These are phyloP conservation scores for Zalophus californianus DNA, from an alignment of 2,797 vertebrate species.

Conservation along the genomic window DNA sequence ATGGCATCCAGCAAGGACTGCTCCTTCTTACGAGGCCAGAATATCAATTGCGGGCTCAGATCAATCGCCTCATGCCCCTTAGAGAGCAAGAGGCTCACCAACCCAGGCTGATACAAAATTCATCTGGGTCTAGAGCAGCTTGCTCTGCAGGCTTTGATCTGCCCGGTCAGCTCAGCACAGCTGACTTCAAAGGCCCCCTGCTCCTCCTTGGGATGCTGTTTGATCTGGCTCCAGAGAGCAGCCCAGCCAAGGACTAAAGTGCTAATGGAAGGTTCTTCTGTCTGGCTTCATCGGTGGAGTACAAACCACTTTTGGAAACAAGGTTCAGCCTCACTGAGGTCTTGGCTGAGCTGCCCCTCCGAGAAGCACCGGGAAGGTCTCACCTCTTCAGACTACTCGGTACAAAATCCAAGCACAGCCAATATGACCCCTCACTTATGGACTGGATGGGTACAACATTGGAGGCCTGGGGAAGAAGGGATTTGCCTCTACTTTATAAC, in stretches of 20 bases:
- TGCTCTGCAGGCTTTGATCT: slow-evolving; percentile 70
- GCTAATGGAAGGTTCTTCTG: slow-evolving; percentile 62
- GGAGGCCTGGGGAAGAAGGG: not conserved
- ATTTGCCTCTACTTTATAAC: not conserved
- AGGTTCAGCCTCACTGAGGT: slow-evolving; percentile 30
- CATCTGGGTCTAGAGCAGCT: slow-evolving; percentile 74
- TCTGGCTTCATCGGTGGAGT: slow-evolving; percentile 48
- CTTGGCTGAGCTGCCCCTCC: slow-evolving; percentile 43
- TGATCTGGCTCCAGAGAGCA: slow-evolving; percentile 79
- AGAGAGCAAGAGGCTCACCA: slow-evolving; percentile 76
- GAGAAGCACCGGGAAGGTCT: slow-evolving; percentile 1
- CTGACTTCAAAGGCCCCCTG: slow-evolving; percentile 72
- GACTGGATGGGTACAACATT: not conserved
- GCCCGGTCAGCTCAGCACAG: slow-evolving; percentile 68
- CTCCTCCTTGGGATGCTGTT: slow-evolving; percentile 74
- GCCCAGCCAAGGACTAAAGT: slow-evolving; percentile 51
- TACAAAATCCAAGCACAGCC: not conserved
- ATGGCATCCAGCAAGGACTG: slow-evolving; percentile 66
- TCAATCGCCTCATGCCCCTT: slow-evolving; percentile 69
- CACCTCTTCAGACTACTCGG: not conserved
- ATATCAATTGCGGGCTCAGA: slow-evolving; percentile 73
- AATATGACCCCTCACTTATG: not conserved
- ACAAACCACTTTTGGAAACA: slow-evolving; percentile 70
- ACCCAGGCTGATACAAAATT: slow-evolving; percentile 74
- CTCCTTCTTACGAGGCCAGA: slow-evolving; percentile 72